Conservation (phyloP, 37 sponge, comb jelly and placozoan species). For the Axinella damicornis region DNA sequence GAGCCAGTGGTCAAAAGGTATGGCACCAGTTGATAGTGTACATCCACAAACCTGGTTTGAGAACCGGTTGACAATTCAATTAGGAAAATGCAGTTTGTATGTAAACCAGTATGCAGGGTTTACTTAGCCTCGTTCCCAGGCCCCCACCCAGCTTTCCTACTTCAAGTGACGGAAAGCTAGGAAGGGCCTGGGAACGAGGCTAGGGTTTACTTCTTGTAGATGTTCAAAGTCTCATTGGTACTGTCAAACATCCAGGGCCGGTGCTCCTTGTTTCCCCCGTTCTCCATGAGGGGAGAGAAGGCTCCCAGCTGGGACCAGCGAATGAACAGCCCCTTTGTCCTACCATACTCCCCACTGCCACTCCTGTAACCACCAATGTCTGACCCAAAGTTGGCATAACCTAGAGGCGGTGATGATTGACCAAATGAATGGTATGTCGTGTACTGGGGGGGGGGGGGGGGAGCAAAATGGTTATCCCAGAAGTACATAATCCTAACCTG, state of each 20-base stretch:
- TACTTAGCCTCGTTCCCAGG: too few relatives aligned
- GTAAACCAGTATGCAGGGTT: too few relatives aligned
- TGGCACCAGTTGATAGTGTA: conserved; percentile 74
- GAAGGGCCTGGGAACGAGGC: too few relatives aligned
- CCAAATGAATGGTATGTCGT: not conserved
- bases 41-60: conserved; percentile 65
- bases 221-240: conserved; percentile 73
- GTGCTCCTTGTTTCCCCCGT: conserved; percentile 89
- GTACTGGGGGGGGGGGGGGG: not conserved
- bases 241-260: conserved; percentile 88
- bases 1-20: conserved; percentile 81
- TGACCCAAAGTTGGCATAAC: conserved; percentile 90
- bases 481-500: conserved; percentile 68
- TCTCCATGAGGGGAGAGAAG: conserved; percentile 94
- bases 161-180: too few relatives aligned
- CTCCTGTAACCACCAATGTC: conserved; percentile 87
- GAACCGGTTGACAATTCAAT: too few relatives aligned
- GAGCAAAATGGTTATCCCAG: not conserved
- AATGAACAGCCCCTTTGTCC: conserved; percentile 81
- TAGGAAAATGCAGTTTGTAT: too few relatives aligned
- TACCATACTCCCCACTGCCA: conserved; percentile 73
- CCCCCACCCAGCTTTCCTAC: too few relatives aligned
- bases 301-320: conserved; percentile 87
- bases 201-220: conserved; percentile 65
- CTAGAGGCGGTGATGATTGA: conserved; percentile 19